phyloP scores from a whole-genome alignment of 2,888 invertebrate genomes.

The Phrixothrix hirtus region DNA sequence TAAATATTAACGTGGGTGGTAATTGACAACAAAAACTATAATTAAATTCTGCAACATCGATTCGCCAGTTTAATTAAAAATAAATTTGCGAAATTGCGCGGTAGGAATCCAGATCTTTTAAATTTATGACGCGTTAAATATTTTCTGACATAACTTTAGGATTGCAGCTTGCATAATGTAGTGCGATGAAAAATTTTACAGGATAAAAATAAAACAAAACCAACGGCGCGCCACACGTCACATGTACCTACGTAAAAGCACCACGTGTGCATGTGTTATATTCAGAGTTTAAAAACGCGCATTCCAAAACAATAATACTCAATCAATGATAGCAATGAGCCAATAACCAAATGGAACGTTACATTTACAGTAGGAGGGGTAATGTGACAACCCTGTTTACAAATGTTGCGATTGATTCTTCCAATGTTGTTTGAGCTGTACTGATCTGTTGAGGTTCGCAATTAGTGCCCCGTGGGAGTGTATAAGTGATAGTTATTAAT shows the following conservation, averaged over 20 bases:
- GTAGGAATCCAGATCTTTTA: too few relatives aligned
- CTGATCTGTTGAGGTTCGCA: conserved; percentile 52
- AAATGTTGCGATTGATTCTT: conserved; percentile 60
- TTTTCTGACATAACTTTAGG: too few relatives aligned
- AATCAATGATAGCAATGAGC: conserved; percentile 59
- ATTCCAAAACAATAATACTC: conserved; percentile 60
- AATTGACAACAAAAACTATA: too few relatives aligned
- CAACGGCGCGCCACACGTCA: conserved; percentile 45
- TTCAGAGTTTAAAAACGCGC: conserved; percentile 59
- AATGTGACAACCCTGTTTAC: conserved; percentile 59
- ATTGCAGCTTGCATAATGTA: too few relatives aligned
- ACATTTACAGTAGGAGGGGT: conserved; percentile 51
- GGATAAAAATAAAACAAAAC: conserved; percentile 32
- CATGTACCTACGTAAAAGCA: conserved; percentile 40
- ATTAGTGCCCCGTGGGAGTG: conserved; percentile 47
- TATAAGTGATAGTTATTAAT: conserved; percentile 41
- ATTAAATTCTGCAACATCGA: too few relatives aligned
- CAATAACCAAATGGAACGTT: conserved; percentile 59
- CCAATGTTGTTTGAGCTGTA: conserved; percentile 56
- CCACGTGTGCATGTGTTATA: conserved; percentile 48
- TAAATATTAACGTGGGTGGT: too few relatives aligned
- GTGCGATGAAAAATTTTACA: conserved; percentile 11
- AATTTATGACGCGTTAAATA: too few relatives aligned
- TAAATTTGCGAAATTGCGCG: too few relatives aligned
- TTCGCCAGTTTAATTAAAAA: too few relatives aligned